These are phyloP conservation scores for Drosophila formosana DNA, from an alignment of 2,888 invertebrate species.

Conservation along the genomic window DNA sequence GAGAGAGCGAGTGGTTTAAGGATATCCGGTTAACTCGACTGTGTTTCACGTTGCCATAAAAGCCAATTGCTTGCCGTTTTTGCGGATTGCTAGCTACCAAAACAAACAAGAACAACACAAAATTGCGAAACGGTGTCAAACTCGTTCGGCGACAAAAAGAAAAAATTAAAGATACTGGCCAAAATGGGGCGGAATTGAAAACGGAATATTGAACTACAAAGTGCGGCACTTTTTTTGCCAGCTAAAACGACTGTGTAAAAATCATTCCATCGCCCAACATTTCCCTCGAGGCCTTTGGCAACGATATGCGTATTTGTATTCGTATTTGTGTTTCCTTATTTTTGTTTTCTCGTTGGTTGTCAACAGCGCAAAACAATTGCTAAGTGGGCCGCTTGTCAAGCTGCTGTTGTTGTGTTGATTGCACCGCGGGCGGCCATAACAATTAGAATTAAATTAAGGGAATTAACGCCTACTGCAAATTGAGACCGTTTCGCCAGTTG, in stretches of 20 bases:
- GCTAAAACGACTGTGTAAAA: constrained; percentile 31
- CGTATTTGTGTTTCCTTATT: constrained; percentile 12
- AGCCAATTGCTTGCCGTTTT: constrained; percentile 72
- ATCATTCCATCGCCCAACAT: constrained; percentile 38
- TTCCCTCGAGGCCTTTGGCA: constrained; percentile 29
- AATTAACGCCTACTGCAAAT: constrained; percentile 74
- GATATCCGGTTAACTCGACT: constrained; percentile 53
- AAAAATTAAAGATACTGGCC: constrained; percentile 15
- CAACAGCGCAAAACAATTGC: constrained; percentile 47
- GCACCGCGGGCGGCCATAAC: constrained; percentile 76
- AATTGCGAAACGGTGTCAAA: constrained; percentile 27
- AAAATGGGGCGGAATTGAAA: constrained; percentile 34
- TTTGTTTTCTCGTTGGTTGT: constrained; percentile 19
- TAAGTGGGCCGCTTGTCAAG: constrained; percentile 24
- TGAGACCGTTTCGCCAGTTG: constrained; percentile 34
- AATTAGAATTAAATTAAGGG: constrained; percentile 79
- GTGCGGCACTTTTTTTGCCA: constrained; percentile 26
- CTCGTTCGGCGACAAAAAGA: constrained; percentile 13
- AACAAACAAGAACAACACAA: constrained; percentile 14
- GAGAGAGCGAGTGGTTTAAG: constrained; percentile 33
- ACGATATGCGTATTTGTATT: background rate
- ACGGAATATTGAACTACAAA: constrained; percentile 65
- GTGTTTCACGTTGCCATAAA: constrained; percentile 67
- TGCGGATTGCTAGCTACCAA: constrained; percentile 53
- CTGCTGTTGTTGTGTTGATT: constrained; percentile 59